Percentiles rank a stretch among this genome's conserved stretches.
phyloP scores from a whole-genome alignment of 2,797 vertebrate genomes.

The Amblyopsis hoosieri region DNA sequence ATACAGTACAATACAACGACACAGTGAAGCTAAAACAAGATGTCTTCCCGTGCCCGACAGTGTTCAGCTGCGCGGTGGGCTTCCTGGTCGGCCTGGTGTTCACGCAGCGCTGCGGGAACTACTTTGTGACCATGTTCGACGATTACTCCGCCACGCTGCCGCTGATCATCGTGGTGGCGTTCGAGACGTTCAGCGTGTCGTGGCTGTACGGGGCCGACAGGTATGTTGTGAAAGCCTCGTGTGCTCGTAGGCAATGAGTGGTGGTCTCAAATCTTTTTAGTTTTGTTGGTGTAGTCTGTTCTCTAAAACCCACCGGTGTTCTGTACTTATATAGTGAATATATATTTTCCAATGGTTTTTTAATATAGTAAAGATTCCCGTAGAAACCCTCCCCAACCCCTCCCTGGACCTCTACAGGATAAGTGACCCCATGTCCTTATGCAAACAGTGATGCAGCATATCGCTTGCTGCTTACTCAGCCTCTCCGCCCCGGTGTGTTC shows the following conservation, averaged over 20 bases:
- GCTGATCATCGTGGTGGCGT: conserved; percentile 80
- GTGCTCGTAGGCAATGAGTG: neutral
- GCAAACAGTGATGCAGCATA: too few species aligned
- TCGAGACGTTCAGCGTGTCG: conserved; percentile 82
- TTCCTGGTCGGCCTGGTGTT: conserved; percentile 84
- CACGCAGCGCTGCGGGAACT: conserved; percentile 82
- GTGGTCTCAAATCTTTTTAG: too few species aligned
- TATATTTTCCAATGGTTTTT: neutral
- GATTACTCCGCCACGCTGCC: conserved; percentile 83
- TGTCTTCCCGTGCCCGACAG: conserved; percentile 50
- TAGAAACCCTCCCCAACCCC: too few species aligned
- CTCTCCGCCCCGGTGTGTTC: neutral
- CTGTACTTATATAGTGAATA: too few species aligned
- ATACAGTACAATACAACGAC: too few species aligned
- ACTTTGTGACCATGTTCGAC: conserved; percentile 84
- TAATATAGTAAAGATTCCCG: neutral
- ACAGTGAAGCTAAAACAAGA: neutral
- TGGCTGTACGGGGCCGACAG: conserved; percentile 85
- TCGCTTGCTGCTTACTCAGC: neutral
- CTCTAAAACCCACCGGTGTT: too few species aligned
- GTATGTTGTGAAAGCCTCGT: conserved; percentile 50
- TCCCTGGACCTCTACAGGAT: too few species aligned
- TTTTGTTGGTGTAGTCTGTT: neutral
- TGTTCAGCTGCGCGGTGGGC: conserved; percentile 71
- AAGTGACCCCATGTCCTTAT: too few species aligned